Evolutionary conservation across 2,797 vertebrate species (phyloP).

Genomic region (Danio kyathit): DNA sequence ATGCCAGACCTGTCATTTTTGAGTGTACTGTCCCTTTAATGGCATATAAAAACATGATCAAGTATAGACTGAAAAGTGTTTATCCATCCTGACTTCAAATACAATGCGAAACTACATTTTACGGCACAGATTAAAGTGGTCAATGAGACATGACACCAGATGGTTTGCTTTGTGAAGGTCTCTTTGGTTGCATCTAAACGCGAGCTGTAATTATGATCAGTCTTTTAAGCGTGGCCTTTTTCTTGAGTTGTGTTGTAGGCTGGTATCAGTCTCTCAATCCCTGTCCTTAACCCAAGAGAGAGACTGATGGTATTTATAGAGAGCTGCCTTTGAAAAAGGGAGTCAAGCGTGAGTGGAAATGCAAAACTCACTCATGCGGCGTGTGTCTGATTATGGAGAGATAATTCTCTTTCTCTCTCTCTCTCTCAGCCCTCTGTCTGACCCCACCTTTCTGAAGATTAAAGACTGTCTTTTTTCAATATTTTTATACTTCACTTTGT

Average conservation of each 20-base stretch:
- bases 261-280: slow-evolving; percentile 47
- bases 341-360: slow-evolving; percentile 73
- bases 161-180: slow-evolving; percentile 29
- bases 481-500: slow-evolving; percentile 71
- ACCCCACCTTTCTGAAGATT: slow-evolving; percentile 48
- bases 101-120: no score
- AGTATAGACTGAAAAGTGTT: not conserved
- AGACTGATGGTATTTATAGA: slow-evolving; percentile 64
- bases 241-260: slow-evolving; percentile 35
- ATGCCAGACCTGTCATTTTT: not conserved
- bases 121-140: not conserved
- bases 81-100: not conserved
- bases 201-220: slow-evolving; percentile 55
- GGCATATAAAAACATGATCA: not conserved
- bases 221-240: slow-evolving; percentile 48
- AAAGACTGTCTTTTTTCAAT: slow-evolving; percentile 57
- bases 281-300: slow-evolving; percentile 51
- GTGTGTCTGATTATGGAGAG: slow-evolving; percentile 71
- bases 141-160: not conserved
- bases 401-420: slow-evolving; percentile 63
- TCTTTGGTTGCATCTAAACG: slow-evolving; percentile 12
- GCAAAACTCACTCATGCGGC: slow-evolving; percentile 72
- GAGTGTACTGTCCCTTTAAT: not conserved
- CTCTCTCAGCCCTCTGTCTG: slow-evolving; percentile 71
- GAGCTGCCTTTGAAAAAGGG: slow-evolving; percentile 65